Evolutionary conservation across 2,888 invertebrate genomes (phyloP), one percentile per base, ranked within the genome.

Genomic region (Chaetoderma sp.): DNA sequence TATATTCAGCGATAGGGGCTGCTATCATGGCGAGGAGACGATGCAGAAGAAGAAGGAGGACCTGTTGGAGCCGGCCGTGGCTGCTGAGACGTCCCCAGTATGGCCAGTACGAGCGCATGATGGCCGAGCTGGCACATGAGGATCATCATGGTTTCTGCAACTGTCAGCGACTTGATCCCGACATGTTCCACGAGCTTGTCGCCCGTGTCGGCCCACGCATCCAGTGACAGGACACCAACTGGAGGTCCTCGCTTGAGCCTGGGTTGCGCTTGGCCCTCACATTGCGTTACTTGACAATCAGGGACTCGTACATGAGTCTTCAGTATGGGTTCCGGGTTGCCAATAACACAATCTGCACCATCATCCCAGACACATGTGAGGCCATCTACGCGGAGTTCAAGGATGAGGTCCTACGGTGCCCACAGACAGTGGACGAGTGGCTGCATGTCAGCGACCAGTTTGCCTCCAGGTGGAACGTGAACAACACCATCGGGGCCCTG

Each of bases 181-280:
- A n/a, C n/a, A n/a, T n/a, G n/a, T 58, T 58, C 33, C 6, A 50
- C 10, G 47, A 64, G 18, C 18, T 65, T 13, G n/a, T 50, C 28
- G 18, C 23, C 8, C 25, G 49, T 1, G 4, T 65, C 21, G 25
- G 32, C 42, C 47, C 21, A 13, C 28, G n/a, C 5, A 10, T 65
- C 54, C 25, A 23, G n/a, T 45, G 49, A 49, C 21, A 44, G n/a
- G n/a, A 18, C 25, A 54, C 36, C 18, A 23, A 21, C 30, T 21
- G 25, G 32, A 30, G 50, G 25, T n/a, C 23, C 28, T 21, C 44
- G 16, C 54, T 65, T 10, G 18, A 59, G 2, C 64, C 64, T 10
- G 52, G 67, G 8, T 36, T 66, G 45, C 55, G 52, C 45, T 23
- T 69, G 32, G 60, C 62, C 32, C 27, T 67, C n/a, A 68, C 63